Evolutionary conservation across 2,797 vertebrate species (phyloP).

Genomic region (Gymnocypris eckloni): DNA sequence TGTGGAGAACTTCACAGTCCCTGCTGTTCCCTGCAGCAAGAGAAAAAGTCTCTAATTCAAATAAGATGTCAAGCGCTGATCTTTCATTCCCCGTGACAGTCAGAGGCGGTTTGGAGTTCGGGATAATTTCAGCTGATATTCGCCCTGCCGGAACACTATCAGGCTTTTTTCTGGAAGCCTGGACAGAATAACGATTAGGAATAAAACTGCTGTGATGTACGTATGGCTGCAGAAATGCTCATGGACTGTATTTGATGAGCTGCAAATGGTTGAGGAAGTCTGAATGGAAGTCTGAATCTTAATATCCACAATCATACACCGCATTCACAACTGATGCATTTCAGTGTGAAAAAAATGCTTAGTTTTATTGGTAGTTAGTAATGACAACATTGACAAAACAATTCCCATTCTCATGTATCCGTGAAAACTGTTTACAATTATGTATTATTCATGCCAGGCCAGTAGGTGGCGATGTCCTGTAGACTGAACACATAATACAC

Average conservation of each 20-base stretch:
- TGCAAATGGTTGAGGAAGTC: background rate
- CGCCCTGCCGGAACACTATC: constrained; percentile 30
- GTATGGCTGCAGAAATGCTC: background rate
- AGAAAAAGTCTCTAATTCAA: constrained; percentile 64
- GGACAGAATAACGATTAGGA: constrained; percentile 26
- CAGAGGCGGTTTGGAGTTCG: constrained; percentile 16
- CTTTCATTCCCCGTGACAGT: constrained; percentile 25
- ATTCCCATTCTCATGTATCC: background rate
- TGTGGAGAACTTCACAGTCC: constrained; percentile 59
- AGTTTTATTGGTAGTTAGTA: background rate
- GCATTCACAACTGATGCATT: background rate
- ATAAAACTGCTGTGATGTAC: background rate
- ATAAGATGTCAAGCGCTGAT: constrained; percentile 65
- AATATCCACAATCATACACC: background rate
- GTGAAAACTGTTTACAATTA: background rate
- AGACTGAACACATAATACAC: background rate
- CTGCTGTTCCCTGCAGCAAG: constrained; percentile 4
- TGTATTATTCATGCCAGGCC: background rate
- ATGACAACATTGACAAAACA: background rate
- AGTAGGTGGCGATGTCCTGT: background rate
- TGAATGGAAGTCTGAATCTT: background rate
- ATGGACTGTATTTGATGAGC: background rate
- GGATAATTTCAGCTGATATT: constrained; percentile 39
- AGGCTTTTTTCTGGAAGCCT: constrained; percentile 27
- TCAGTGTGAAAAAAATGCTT: background rate